phyloP scores from a whole-genome alignment of 2,888 invertebrate genomes.

The Hipparchia sbordonii region DNA sequence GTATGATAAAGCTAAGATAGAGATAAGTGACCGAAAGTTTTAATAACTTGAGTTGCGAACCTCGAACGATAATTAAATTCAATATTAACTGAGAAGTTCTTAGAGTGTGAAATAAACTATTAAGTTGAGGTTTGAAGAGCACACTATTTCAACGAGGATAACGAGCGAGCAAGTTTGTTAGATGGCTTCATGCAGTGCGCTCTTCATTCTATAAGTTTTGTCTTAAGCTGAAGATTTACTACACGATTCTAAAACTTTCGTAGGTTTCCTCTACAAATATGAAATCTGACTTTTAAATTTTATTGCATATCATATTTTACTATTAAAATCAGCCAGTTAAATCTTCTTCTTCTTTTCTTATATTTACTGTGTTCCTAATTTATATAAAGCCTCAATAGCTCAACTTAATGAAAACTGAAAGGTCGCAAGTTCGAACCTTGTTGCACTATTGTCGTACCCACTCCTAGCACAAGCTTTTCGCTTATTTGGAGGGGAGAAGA shows the following conservation, averaged over 20 bases:
- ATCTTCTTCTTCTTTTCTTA: too few species aligned
- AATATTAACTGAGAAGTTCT: not conserved
- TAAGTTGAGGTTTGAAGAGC: conserved; percentile 16
- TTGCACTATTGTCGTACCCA: too few species aligned
- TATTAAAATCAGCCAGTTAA: too few species aligned
- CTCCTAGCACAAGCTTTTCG: too few species aligned
- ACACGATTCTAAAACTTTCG: conserved; percentile 38
- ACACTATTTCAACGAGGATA: conserved; percentile 40
- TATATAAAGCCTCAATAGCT: too few species aligned
- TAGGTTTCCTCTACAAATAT: conserved; percentile 20
- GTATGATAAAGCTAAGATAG: too few species aligned
- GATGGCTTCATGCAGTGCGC: conserved; percentile 35
- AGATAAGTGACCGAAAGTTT: not conserved
- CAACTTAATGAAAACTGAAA: too few species aligned
- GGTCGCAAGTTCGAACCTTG: too few species aligned
- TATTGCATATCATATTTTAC: too few species aligned
- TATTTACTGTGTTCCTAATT: too few species aligned
- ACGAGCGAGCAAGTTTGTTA: conserved; percentile 47
- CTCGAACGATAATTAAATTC: not conserved
- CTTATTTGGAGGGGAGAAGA: too few species aligned
- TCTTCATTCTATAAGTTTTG: conserved; percentile 38
- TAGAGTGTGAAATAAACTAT: not conserved
- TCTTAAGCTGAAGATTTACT: conserved; percentile 43
- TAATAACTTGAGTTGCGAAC: not conserved
- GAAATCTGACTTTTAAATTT: conserved; percentile 1